A percentile compares a stretch with the other conserved stretches of the same genome.
phyloP scores from a whole-genome alignment of 1,140 invertebrate species.

The Papilio xuthus region DNA sequence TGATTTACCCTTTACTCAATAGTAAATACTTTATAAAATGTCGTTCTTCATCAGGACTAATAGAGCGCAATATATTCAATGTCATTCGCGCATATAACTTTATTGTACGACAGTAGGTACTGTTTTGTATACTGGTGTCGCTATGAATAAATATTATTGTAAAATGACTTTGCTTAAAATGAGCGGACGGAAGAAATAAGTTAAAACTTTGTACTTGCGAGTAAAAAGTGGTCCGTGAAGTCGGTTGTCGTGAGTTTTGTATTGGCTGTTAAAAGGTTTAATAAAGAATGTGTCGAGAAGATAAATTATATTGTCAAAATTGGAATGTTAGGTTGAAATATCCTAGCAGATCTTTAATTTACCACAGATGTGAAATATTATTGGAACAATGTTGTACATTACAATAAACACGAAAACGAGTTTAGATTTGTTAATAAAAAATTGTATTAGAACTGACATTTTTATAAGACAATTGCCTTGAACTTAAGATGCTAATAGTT shows the following conservation, averaged over 20 bases:
- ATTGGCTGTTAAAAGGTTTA: neutral
- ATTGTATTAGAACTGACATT: neutral
- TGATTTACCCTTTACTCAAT: too few species aligned
- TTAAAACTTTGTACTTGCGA: neutral
- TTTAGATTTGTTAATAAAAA: neutral
- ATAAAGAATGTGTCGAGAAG: neutral
- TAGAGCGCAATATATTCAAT: neutral
- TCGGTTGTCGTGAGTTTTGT: neutral
- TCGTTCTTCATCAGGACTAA: neutral
- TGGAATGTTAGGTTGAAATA: too few species aligned
- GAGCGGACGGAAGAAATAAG: too few species aligned
- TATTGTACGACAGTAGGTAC: neutral
- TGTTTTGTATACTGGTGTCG: neutral
- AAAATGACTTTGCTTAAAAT: neutral
- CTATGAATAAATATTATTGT: neutral
- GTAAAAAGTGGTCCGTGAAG: neutral
- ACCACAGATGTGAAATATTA: neutral
- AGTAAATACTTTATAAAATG: neutral
- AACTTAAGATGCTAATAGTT: constrained; percentile 3
- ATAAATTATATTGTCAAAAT: neutral
- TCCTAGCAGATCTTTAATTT: too few species aligned
- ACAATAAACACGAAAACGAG: neutral
- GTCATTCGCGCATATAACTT: neutral
- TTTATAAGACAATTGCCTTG: neutral
- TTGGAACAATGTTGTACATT: neutral